Evolutionary conservation across 2,888 invertebrate genomes (phyloP).

Genomic region (Diachrysia chrysitis): DNA sequence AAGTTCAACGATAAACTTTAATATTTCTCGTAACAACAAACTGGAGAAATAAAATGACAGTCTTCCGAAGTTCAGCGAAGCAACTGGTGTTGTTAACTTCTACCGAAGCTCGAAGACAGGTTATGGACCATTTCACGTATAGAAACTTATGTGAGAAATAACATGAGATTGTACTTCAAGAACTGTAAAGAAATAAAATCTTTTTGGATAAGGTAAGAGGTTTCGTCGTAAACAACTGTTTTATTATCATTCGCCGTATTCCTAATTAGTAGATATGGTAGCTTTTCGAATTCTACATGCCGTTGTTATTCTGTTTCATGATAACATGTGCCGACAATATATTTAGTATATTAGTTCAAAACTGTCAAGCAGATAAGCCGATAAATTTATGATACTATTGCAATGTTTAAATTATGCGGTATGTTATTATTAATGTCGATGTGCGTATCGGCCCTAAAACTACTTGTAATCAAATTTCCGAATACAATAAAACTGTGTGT

Average conservation of each 20-base stretch:
- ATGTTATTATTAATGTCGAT: too few species aligned
- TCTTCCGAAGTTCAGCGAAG: neutral
- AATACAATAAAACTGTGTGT: too few species aligned
- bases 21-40: neutral
- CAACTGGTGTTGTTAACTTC: slow-evolving; percentile 1
- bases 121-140: slow-evolving; percentile 1
- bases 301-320: too few species aligned
- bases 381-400: too few species aligned
- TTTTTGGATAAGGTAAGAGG: slow-evolving; percentile 32
- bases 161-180: slow-evolving; percentile 37
- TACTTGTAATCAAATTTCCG: too few species aligned
- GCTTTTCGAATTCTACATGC: too few species aligned
- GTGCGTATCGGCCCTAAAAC: too few species aligned
- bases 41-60: neutral
- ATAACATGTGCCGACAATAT: too few species aligned
- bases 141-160: slow-evolving; percentile 20
- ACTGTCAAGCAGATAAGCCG: too few species aligned
- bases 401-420: too few species aligned
- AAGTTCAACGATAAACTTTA: neutral
- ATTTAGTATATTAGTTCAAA: too few species aligned
- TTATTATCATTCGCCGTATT: slow-evolving; percentile 14
- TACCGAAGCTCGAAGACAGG: neutral
- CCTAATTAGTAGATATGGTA: neutral
- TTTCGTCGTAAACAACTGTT: slow-evolving; percentile 36
- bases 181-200: slow-evolving; percentile 22